phyloP scores from a whole-genome alignment of 2,113 vertebrate genomes.

The Ornithorhynchus anatinus region DNA sequence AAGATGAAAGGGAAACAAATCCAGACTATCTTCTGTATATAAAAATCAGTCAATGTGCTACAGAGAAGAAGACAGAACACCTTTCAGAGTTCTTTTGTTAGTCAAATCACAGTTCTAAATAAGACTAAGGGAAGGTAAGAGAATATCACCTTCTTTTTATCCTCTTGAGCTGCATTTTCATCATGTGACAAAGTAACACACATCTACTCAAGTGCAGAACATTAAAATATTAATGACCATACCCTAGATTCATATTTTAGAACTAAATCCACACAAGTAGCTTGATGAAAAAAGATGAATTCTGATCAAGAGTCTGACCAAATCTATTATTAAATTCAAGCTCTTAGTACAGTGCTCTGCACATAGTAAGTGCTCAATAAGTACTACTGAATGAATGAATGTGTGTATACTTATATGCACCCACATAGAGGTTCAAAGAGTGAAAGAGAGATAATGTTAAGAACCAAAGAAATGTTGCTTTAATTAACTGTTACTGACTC shows the following conservation, averaged over 20 bases:
- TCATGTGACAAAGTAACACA: background rate
- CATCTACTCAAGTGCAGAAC: constrained; percentile 44
- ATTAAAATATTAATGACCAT: constrained; percentile 68
- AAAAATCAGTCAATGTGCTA: too few species aligned
- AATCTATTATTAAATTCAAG: constrained; percentile 57
- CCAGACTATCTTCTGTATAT: too few species aligned
- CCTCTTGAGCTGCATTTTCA: constrained; percentile 8
- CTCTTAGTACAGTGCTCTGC: too few species aligned
- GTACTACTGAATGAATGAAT: too few species aligned
- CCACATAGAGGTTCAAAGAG: constrained; percentile 16
- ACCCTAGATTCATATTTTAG: constrained; percentile 52
- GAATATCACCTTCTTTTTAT: background rate
- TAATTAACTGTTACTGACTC: constrained; percentile 48
- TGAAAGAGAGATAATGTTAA: constrained; percentile 27
- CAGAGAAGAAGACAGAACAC: background rate
- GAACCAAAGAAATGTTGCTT: constrained; percentile 34
- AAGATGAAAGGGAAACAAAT: too few species aligned
- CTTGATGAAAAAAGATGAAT: constrained; percentile 71
- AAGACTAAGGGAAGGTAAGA: background rate
- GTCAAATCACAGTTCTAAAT: background rate
- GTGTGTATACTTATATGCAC: too few species aligned
- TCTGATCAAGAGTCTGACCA: constrained; percentile 51
- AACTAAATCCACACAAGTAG: constrained; percentile 29
- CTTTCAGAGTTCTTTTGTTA: background rate
- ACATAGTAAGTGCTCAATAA: too few species aligned